phyloP scores from a whole-genome alignment of 1,140 invertebrate species.

The Heliconius himera region DNA sequence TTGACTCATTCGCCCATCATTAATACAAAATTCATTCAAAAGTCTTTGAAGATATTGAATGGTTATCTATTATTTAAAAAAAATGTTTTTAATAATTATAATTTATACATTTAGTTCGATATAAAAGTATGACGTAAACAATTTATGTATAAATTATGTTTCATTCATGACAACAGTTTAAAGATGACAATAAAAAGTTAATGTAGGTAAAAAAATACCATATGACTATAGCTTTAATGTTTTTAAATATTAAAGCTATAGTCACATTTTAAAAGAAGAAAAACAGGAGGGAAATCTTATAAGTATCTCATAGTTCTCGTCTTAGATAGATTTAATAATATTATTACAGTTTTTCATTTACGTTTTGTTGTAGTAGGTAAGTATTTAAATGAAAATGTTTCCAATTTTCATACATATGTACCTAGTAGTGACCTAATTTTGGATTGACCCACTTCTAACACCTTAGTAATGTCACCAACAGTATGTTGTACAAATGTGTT shows the following conservation, averaged over 20 bases:
- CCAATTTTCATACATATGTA: not conserved
- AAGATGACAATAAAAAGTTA: not conserved
- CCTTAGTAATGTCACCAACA: constrained; percentile 18
- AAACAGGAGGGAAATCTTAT: not conserved
- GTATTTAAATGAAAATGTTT: not conserved
- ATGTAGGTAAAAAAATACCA: not conserved
- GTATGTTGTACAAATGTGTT: not conserved
- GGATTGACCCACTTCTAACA: constrained; percentile 28
- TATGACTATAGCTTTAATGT: not conserved
- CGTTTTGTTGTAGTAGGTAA: not conserved
- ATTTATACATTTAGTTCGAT: no score
- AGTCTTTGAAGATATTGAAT: no score
- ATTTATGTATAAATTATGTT: not conserved
- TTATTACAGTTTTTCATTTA: not conserved
- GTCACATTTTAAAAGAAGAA: not conserved
- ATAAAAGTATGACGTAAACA: no score
- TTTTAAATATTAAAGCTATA: not conserved
- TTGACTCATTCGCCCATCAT: not conserved
- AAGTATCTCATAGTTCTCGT: not conserved
- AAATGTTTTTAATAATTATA: no score
- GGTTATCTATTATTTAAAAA: no score
- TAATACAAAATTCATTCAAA: not conserved
- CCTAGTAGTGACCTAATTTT: constrained; percentile 29
- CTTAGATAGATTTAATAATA: not conserved
- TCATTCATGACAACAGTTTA: not conserved